phyloP scores from a whole-genome alignment of 2,888 invertebrate species.

The Phlogophora meticulosa region DNA sequence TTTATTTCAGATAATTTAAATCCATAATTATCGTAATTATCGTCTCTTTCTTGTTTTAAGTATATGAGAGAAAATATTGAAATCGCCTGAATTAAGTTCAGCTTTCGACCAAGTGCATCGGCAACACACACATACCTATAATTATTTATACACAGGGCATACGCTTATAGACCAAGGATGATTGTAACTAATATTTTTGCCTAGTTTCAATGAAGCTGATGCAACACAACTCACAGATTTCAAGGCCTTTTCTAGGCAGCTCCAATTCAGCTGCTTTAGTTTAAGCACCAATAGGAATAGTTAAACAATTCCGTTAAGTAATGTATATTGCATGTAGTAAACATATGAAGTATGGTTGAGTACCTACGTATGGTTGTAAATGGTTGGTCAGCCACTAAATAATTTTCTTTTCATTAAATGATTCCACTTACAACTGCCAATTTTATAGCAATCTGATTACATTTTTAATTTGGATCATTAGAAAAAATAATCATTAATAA shows the following conservation, averaged over 20 bases:
- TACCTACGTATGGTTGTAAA: too few species aligned
- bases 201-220: slow-evolving; percentile 23
- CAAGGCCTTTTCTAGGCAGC: slow-evolving; percentile 26
- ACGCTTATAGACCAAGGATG: slow-evolving; percentile 25
- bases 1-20: too few species aligned
- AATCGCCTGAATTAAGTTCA: background rate
- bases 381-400: too few species aligned
- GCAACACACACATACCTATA: background rate
- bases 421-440: too few species aligned
- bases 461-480: too few species aligned
- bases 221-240: slow-evolving; percentile 46
- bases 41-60: too few species aligned
- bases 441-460: too few species aligned
- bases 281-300: background rate
- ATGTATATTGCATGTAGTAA: background rate
- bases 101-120: too few species aligned
- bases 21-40: too few species aligned
- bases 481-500: too few species aligned
- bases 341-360: too few species aligned
- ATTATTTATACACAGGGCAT: background rate
- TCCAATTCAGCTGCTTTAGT: slow-evolving; percentile 13
- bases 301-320: slow-evolving; percentile 3
- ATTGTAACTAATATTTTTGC: slow-evolving; percentile 23
- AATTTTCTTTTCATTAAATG: background rate
- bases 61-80: background rate